phyloP scores from a whole-genome alignment of 2,113 vertebrate genomes.

The Phoxinus phoxinus region DNA sequence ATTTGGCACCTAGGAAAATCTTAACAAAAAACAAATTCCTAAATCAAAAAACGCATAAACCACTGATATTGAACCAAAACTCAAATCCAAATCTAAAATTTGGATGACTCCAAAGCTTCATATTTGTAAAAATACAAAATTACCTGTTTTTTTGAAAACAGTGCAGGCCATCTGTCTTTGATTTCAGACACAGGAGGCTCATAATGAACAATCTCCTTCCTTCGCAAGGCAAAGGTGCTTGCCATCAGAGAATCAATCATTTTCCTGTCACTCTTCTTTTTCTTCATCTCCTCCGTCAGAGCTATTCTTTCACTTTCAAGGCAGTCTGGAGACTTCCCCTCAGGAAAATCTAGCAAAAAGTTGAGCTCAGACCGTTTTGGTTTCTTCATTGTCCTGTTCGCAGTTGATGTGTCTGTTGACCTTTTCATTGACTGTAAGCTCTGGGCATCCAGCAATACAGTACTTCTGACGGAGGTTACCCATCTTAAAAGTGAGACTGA shows the following conservation, averaged over 20 bases:
- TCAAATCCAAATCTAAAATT: background rate
- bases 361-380: conserved; percentile 21
- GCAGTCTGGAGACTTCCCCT: background rate
- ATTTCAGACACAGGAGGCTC: background rate
- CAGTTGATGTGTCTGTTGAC: background rate
- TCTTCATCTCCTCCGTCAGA: background rate
- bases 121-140: background rate
- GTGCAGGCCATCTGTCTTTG: background rate
- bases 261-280: background rate
- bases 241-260: background rate
- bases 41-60: no score
- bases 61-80: no score
- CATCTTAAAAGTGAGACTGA: conserved; percentile 49
- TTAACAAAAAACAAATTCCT: no score
- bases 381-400: background rate
- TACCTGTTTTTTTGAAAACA: background rate
- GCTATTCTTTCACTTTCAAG: background rate
- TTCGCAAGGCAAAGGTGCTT: background rate
- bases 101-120: background rate
- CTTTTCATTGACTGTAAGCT: background rate
- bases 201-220: background rate
- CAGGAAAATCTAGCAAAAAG: conserved; percentile 33
- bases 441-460: background rate
- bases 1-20: no score
- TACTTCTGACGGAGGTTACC: conserved; percentile 42